Base-by-base conservation (phyloP, 2,797 vertebrate species). In the Thaleichthys pacificus region DNA sequence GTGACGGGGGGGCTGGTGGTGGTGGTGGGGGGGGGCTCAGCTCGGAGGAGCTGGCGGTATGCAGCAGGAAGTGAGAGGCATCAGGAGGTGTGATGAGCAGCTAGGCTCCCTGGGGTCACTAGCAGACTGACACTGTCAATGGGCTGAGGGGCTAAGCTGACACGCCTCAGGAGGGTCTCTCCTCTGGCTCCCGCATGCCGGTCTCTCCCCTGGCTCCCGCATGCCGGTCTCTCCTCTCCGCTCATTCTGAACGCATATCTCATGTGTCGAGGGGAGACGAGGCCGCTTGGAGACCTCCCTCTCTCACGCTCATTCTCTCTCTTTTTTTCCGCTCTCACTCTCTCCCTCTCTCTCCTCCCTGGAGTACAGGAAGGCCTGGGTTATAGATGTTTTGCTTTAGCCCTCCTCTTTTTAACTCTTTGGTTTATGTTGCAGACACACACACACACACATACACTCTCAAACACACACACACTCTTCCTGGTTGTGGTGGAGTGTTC, bases 241-340 rank as follows among this genome's bases (percentile, higher is more conserved):
- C 73, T 84, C 79, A 60, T 78, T 83, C 69, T 56, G 4, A 74
- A 73, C 30, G 22, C 72, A 76, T 65, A 69, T 69, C 77, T 61
- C 69, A 51, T 77, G 74, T 74, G 79, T 76, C 71, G 70, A 47
- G 56, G 35, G 77, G 74, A 79, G 79, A 84, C 78, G 81, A 87
- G 81, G 71, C 71, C 57, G 26, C 80, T 82, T 82, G 70, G 73
- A 81, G 75, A 21, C n/a, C 57, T 9, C 17, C 4, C 61, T 62
- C 5, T 11, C 28, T 75, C 47, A 73, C 68, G 68, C 60, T 77
- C 21, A 49, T 67, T 26, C 15, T 56, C 47, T 71, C 63, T 66
- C 21, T 38, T 6, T 5, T n/a, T n/a, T n/a, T n/a, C n/a, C n/a
- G n/a, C n/a, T 11, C 8, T 30, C 60, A 22, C 28, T 35, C 47